Evolutionary conservation across 1,140 invertebrate genomes (phyloP), one percentile per base, ranked within the genome.

Genomic region (Danaus melanippus): DNA sequence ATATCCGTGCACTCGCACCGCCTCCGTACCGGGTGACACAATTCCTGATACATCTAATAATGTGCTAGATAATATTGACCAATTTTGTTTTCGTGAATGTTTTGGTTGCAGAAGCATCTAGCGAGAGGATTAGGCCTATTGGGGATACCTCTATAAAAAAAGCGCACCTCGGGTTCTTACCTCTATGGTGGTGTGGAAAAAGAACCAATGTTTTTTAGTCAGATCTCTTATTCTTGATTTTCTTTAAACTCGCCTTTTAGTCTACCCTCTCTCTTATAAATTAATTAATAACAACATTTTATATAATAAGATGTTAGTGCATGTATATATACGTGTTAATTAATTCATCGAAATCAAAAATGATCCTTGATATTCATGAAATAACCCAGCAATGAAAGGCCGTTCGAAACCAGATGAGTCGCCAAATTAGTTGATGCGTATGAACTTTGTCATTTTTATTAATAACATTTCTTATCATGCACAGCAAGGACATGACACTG

Each of bases 141-240:
- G 82, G 82, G 82, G 82, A 85, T 45, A 85, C 82, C 82, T 85
- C 82, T 83, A 68, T 78, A 85, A 85, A 83, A 85, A 85, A 85
- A 85, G 59, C 82, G 82, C 82, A 74, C 78, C 76, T 65, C n/a
- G 46, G 74, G 80, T 80, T 85, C 78, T 80, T 85, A 85, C 82
- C 82, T 79, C 82, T 58, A 9, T 56, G 82, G 82, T 85, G 78
- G 79, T 85, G 82, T 80, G 82, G 82, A 85, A 85, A 85, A 53
- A 66, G 79, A 76, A 69, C 79, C 69, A 53, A 21, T 11, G n/a
- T 11, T 5, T 8, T 46, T 21, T 11, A 45, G 8, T 10, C 7
- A 32, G 21, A 32, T 32, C 21, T 32, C 21, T 7, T 32, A 32
- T 32, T 32, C 21, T 32, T 32, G 21, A 32, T 32, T 32, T 32